Conservation (phyloP, 2,113 vertebrate genomes). For the Pristiophorus japonicus region DNA sequence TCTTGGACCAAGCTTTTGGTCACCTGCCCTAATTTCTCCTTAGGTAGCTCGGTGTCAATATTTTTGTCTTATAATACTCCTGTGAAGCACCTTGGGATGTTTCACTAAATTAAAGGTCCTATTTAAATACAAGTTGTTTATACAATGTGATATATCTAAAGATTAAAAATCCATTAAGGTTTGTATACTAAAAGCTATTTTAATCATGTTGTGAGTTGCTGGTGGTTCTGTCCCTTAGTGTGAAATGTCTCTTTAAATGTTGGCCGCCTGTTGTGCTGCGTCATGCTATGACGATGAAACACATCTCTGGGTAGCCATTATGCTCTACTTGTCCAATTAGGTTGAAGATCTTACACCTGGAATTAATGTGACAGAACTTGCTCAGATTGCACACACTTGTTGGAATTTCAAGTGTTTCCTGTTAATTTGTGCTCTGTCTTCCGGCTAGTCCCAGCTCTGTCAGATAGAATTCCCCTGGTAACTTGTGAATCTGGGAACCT, state of each 20-base stretch:
- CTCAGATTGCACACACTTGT: background rate
- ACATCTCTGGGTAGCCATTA: background rate
- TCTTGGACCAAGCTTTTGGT: too few relatives aligned
- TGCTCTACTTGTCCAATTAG: background rate
- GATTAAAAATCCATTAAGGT: background rate
- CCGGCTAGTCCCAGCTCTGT: background rate
- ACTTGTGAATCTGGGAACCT: background rate
- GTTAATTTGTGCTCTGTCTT: background rate
- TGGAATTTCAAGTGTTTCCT: background rate
- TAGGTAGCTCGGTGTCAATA: too few relatives aligned
- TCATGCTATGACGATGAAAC: background rate
- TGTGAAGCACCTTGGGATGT: too few relatives aligned
- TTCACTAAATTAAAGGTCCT: too few relatives aligned
- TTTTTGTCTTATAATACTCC: too few relatives aligned
- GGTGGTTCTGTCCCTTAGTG: too few relatives aligned
- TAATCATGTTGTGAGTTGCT: background rate
- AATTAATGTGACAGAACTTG: background rate
- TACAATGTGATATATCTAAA: too few relatives aligned
- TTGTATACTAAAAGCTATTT: background rate
- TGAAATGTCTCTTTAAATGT: background rate
- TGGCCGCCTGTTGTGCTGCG: background rate
- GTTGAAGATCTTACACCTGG: background rate
- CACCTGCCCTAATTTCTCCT: too few relatives aligned
- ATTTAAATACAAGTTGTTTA: too few relatives aligned
- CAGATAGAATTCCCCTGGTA: background rate